A percentile compares a stretch with the other conserved stretches of the same genome.
These are phyloP conservation scores for Ictalurus furcatus DNA, from an alignment of 2,113 vertebrate species.

Conservation along the genomic window DNA sequence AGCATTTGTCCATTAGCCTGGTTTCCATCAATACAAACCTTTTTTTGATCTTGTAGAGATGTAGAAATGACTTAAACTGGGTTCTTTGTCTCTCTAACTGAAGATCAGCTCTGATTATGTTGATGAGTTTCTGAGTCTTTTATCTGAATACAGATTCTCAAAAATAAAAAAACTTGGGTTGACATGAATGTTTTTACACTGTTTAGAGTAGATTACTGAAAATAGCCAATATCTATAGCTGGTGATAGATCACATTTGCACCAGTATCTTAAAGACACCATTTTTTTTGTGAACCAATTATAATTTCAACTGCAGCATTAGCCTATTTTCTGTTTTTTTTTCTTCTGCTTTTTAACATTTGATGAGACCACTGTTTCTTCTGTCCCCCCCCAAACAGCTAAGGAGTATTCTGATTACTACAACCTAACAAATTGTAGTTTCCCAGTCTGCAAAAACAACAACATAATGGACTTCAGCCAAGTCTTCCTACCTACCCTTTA, in stretches of 20 bases:
- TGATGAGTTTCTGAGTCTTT: not conserved
- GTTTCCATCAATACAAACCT: too few species aligned
- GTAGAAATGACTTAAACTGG: too few species aligned
- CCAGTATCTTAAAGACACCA: too few species aligned
- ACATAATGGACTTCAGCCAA: conserved; percentile 50
- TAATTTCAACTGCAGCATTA: not conserved
- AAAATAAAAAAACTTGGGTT: too few species aligned
- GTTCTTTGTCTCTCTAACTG: not conserved
- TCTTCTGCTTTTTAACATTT: not conserved
- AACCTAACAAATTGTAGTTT: accelerated
- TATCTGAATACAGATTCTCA: not conserved
- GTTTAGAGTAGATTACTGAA: too few species aligned
- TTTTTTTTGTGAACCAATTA: too few species aligned
- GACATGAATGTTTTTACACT: too few species aligned
- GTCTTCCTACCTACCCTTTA: conserved; percentile 75
- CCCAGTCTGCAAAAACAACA: not conserved
- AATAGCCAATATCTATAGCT: not conserved
- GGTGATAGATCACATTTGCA: not conserved
- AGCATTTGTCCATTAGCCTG: too few species aligned
- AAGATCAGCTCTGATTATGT: too few species aligned
- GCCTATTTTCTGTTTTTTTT: not conserved
- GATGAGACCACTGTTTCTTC: not conserved
- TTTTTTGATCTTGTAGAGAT: too few species aligned
- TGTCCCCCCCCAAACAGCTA: not conserved
- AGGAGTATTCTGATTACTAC: not conserved